A percentile compares a stretch with the other conserved stretches of the same genome.
Conservation (phyloP, 2,113 vertebrate genomes). For the Elgaria multicarinata region DNA sequence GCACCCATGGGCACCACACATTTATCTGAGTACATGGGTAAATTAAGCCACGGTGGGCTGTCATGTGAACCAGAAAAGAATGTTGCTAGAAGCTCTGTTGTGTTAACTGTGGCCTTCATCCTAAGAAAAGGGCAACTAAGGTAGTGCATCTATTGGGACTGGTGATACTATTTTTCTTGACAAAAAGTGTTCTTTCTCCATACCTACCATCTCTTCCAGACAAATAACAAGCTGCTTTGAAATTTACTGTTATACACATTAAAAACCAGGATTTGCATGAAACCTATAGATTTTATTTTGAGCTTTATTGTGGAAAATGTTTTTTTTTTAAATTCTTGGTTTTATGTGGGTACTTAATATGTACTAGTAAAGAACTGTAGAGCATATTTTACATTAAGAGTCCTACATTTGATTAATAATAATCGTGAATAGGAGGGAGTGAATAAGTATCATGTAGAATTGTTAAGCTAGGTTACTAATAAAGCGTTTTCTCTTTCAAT, state of each 20-base stretch:
- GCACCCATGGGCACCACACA: too few relatives aligned
- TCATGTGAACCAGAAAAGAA: too few relatives aligned
- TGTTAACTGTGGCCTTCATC: not conserved
- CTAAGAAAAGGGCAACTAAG: not conserved
- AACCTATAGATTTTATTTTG: not conserved
- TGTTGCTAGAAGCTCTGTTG: too few relatives aligned
- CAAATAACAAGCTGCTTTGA: not conserved
- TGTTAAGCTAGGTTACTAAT: rapidly evolving
- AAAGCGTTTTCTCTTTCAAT: slow-evolving; percentile 52
- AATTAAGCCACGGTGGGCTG: too few relatives aligned
- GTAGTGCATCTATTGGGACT: not conserved
- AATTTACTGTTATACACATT: not conserved
- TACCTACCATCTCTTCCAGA: not conserved
- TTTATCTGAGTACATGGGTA: too few relatives aligned
- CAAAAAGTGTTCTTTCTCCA: not conserved
- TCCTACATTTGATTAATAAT: not conserved
- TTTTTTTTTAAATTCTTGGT: not conserved
- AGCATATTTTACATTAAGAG: not conserved
- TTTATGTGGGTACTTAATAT: not conserved
- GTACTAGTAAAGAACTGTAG: not conserved
- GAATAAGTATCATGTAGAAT: not conserved
- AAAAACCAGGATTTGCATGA: not conserved
- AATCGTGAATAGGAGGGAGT: not conserved
- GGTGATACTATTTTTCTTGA: not conserved
- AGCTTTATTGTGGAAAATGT: not conserved